Conservation (phyloP, 2,113 vertebrate species). For the Jacana jacana region DNA sequence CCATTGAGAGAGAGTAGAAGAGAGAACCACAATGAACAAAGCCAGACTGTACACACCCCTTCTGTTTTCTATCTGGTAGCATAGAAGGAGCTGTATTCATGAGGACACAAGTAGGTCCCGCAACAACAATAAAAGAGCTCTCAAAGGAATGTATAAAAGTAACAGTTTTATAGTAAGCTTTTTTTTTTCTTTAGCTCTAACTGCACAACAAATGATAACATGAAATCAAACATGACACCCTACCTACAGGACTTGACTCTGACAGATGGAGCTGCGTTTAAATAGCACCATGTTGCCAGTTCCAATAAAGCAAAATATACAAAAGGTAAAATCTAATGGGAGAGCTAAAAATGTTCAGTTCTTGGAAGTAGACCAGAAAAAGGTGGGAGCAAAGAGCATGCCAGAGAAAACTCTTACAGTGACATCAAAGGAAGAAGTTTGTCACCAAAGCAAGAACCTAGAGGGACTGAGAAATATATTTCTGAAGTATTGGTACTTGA, state of each 20-base stretch:
- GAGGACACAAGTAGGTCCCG: background rate
- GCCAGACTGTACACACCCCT: background rate
- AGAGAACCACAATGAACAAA: background rate
- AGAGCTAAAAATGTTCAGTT: conserved; percentile 34
- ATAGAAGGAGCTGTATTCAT: background rate
- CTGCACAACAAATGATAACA: conserved; percentile 64
- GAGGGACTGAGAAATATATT: background rate
- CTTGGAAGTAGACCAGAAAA: conserved; percentile 39
- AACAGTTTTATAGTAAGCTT: background rate
- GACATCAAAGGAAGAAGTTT: background rate
- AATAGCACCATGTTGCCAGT: conserved; percentile 64
- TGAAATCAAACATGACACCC: conserved; percentile 74
- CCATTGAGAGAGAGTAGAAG: background rate
- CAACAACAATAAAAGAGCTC: background rate
- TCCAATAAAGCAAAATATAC: conserved; percentile 69
- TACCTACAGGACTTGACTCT: conserved; percentile 70
- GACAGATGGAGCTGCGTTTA: conserved; percentile 73
- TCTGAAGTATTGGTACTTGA: background rate
- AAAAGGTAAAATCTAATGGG: conserved; percentile 47
- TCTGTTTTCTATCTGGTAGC: background rate
- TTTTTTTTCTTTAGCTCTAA: conserved; percentile 43
- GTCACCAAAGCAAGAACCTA: background rate
- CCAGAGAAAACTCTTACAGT: background rate
- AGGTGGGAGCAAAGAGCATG: background rate
- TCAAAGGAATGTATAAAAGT: conserved; percentile 37